Evolutionary conservation across 2,888 invertebrate genomes (phyloP), one percentile per base, ranked within the genome.

Genomic region (Ophioninae sp.): DNA sequence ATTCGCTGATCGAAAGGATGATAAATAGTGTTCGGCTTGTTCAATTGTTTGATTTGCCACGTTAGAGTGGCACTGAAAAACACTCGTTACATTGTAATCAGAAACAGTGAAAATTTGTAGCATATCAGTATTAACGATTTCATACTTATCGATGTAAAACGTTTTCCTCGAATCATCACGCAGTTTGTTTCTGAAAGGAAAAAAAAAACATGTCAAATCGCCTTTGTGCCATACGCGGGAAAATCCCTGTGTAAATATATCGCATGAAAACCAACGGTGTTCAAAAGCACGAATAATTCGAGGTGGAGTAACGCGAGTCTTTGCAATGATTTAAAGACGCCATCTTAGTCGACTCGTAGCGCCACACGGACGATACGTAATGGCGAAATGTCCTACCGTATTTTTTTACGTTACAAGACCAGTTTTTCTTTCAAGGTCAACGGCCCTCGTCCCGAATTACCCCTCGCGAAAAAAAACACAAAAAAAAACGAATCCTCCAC

Each of bases 401-500:
- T 75, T 65, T 67, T 67, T 58, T 58, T 56, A 30, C 30, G 37
- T 61, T 69, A 51, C 22, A 37, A 22, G 37, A 63, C 41, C 39
- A 76, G 41, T 41, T 41, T 23, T 67, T 51, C 22, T 44, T 44
- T 71, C 30, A 84, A 86, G 85, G 86, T 87, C 85, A 83, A 85
- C 71, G 81, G 80, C 81, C 64, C 80, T 76, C 76, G 39, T 78
- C 75, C 85, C 82, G 80, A 83, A 82, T 83, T 86, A 86, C 68
- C 84, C 78, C 82, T 64, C 73, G 79, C 82, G 77, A 82, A 51
- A 41, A 41, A 41, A 6, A 41, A 39, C 5, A 44, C 13, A 44
- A 85, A 73, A 84, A 84, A 83, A 80, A 75, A 79, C 71, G 84
- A 85, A 85, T 84, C 79, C 86, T 86, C 86, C 39, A 72, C 82